Evolutionary conservation across 2,888 invertebrate species (phyloP), one percentile per base, ranked within the genome.

Genomic region (Ectemnius lituratus): DNA sequence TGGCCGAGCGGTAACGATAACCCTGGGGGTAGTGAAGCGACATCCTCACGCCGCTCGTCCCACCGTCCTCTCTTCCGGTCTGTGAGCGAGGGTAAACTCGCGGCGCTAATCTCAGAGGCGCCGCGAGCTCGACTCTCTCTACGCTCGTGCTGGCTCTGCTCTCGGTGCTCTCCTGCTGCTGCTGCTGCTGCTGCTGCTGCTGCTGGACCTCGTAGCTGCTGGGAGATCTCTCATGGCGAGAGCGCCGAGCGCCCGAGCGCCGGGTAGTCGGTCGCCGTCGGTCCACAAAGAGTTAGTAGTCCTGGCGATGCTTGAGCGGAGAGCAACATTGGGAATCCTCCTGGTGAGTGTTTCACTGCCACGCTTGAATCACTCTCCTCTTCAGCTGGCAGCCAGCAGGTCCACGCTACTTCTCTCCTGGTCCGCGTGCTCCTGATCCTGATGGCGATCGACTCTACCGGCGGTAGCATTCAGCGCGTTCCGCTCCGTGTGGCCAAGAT

Each of bases 1-100:
- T 84, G 45, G 90, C 88, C 70, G 90, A 88, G 70, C 89, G 88
- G 78, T 90, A 90, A 70, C 90, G 88, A 83, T 90, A 90, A 60
- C 88, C 87, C 49, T 88, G 88, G 52, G 88, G 86, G 77, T 89
- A 88, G 72, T 90, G 88, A 83, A 88, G 81, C 83, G 90, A 89
- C 89, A 89, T 89, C 52, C 79, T 86, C 60, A 52, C 56, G 6
- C 20, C 13, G 20, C 4, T 20, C 5, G 18, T 23, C 8, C 37
- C 37, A 8, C 37, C 37, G 37, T 37, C 37, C 37, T 37, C 37
- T 11, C 37, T 37, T 37, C 37, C 37, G 37, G 8, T 37, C 37
- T 8, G 3, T 37, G 8, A 8, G 37, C 37, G 37, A 37, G 37
- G 8, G 20, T 60, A 27, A n/a, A 28, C 59, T 60, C 28, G 16